These are phyloP conservation scores for Malaclemys terrapin DNA, from an alignment of 2,113 vertebrate species.

Conservation along the genomic window DNA sequence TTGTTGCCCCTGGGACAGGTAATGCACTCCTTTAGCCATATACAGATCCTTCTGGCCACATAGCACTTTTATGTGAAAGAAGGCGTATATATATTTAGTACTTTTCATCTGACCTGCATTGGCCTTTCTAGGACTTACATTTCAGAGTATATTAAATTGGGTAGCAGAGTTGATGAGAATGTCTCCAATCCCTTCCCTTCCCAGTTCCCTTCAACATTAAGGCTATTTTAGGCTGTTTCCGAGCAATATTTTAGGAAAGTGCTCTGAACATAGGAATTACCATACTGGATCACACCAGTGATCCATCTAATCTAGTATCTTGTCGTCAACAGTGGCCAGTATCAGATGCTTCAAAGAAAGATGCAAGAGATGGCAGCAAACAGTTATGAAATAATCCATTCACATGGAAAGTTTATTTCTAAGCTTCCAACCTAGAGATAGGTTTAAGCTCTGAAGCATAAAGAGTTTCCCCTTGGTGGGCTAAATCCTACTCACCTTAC, in stretches of 20 bases:
- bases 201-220: not conserved
- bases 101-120: slow-evolving; percentile 15
- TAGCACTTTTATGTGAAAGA: not conserved
- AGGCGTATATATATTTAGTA: not conserved
- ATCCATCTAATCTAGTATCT: not conserved
- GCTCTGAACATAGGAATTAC: not conserved
- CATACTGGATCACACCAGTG: not conserved
- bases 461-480: not conserved
- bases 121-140: not conserved
- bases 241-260: fast-evolving
- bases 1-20: slow-evolving; percentile 62
- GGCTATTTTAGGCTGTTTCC: not conserved
- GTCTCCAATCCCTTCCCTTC: not conserved
- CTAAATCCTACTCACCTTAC: not conserved
- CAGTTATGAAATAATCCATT: not conserved
- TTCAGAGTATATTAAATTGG: not conserved
- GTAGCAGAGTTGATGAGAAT: slow-evolving; percentile 27
- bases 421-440: not conserved
- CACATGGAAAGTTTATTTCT: not conserved
- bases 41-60: slow-evolving; percentile 5
- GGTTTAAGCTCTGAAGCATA: not conserved
- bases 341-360: not conserved
- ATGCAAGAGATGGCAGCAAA: not conserved
- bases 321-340: not conserved
- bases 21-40: slow-evolving; percentile 22